Evolutionary conservation across 30 jellyfish, hydroid and myxozoan genomes (phyloP).

Genomic region (Cassiopea xamachana): DNA sequence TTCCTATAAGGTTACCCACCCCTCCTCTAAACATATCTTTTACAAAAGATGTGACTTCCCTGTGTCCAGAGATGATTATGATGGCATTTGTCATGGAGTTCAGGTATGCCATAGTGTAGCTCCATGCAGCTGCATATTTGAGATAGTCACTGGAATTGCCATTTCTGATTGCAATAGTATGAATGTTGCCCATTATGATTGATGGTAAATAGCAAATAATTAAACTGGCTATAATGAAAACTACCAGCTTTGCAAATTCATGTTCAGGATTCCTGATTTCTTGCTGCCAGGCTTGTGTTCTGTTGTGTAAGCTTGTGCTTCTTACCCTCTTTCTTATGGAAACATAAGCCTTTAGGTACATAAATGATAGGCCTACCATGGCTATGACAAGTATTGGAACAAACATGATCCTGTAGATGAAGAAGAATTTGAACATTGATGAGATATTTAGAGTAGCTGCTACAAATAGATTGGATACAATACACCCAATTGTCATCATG

Average conservation of each 20-base stretch:
- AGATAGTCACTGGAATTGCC: background rate
- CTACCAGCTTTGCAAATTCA: background rate
- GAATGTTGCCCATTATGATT: background rate
- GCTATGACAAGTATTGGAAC: background rate
- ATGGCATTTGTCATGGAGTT: constrained; percentile 6
- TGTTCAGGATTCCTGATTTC: constrained; percentile 3
- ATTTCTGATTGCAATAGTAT: background rate
- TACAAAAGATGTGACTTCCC: background rate
- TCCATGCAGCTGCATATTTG: constrained; percentile 12
- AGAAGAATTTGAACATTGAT: constrained; percentile 22
- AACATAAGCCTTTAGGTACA: constrained; percentile 28
- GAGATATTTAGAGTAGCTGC: constrained; percentile 6
- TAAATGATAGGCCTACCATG: background rate
- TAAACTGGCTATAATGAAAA: background rate
- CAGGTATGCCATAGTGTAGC: background rate
- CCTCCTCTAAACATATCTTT: background rate
- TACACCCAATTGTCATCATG: background rate
- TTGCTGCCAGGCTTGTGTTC: background rate
- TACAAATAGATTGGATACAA: background rate
- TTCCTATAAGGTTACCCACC: too few relatives aligned
- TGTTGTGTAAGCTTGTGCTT: background rate
- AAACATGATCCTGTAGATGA: constrained; percentile 4
- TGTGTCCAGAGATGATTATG: background rate
- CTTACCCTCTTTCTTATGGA: background rate
- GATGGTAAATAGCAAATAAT: constrained; percentile 1